Evolutionary conservation across 2,113 vertebrate species (phyloP).

Genomic region (Athene cunicularia): DNA sequence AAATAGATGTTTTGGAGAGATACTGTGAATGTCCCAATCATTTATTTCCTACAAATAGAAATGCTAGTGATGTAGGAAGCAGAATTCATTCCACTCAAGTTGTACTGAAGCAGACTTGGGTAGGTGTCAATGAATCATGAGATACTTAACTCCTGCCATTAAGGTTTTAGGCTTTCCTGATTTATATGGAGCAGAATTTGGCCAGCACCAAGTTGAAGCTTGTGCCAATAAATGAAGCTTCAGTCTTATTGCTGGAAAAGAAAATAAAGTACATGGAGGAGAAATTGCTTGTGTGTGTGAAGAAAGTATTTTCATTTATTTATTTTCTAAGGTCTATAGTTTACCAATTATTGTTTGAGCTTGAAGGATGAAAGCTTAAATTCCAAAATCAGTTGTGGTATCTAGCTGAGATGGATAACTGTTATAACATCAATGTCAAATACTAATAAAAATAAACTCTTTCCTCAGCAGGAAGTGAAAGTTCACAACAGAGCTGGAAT

Average conservation of each 20-base stretch:
- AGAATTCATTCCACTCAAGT: not conserved
- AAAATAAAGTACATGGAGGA: not conserved
- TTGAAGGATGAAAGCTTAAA: not conserved
- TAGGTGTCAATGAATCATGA: not conserved
- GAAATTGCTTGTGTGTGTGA: not conserved
- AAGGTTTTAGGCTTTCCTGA: not conserved
- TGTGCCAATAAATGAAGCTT: not conserved
- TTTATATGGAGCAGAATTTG: not conserved
- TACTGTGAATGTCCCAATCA: too few species aligned
- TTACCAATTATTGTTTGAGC: not conserved
- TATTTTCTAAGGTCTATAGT: not conserved
- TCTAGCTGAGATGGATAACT: not conserved
- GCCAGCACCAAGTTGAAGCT: not conserved
- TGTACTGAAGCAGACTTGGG: too few species aligned
- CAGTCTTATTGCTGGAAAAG: not conserved
- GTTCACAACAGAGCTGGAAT: not conserved
- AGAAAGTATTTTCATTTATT: not conserved
- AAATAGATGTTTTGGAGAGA: not conserved
- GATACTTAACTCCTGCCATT: not conserved
- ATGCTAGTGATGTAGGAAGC: not conserved
- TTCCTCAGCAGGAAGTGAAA: not conserved
- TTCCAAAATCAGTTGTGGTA: not conserved
- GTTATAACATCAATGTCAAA: not conserved
- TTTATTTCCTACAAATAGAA: not conserved
- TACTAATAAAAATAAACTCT: not conserved